phyloP scores from a whole-genome alignment of 2,797 vertebrate species.

The Octomys mimax region DNA sequence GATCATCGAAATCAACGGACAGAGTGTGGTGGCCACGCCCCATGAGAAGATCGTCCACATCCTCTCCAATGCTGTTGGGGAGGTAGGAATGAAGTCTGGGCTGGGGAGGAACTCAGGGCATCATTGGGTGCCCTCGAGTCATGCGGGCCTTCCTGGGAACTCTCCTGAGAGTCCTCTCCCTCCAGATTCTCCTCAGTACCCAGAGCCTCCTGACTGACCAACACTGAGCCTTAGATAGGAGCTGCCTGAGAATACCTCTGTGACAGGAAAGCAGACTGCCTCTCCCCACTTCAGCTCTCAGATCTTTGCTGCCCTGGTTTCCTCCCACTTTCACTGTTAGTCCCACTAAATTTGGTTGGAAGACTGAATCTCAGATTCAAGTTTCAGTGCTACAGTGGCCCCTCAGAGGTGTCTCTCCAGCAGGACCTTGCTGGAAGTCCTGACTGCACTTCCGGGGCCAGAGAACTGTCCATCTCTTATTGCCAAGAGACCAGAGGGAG shows the following conservation, averaged over 20 bases:
- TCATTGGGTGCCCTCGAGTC: not conserved
- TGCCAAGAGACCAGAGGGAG: not conserved
- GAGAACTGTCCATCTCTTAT: accelerated
- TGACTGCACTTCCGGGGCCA: accelerated
- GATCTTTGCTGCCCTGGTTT: not conserved
- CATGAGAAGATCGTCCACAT: conserved; percentile 99
- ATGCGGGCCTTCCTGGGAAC: not conserved
- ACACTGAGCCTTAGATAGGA: accelerated
- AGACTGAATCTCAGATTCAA: not conserved
- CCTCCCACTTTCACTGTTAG: not conserved
- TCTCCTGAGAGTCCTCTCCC: not conserved
- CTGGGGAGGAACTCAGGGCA: accelerated
- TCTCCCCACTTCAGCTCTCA: not conserved
- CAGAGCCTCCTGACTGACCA: not conserved
- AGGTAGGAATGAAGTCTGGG: conserved; percentile 90
- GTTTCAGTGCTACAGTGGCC: too few relatives aligned
- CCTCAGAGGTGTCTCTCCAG: not conserved
- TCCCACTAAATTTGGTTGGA: not conserved
- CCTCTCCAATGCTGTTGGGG: conserved; percentile 97
- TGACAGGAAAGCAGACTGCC: not conserved
- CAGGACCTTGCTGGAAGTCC: not conserved
- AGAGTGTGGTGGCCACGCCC: conserved; percentile 97
- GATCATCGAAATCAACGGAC: conserved; percentile 98
- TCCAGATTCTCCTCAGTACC: too few relatives aligned
- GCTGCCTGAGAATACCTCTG: not conserved